These are phyloP conservation scores for Marisa cornuarietis DNA, from an alignment of 1,140 invertebrate species.

Conservation along the genomic window DNA sequence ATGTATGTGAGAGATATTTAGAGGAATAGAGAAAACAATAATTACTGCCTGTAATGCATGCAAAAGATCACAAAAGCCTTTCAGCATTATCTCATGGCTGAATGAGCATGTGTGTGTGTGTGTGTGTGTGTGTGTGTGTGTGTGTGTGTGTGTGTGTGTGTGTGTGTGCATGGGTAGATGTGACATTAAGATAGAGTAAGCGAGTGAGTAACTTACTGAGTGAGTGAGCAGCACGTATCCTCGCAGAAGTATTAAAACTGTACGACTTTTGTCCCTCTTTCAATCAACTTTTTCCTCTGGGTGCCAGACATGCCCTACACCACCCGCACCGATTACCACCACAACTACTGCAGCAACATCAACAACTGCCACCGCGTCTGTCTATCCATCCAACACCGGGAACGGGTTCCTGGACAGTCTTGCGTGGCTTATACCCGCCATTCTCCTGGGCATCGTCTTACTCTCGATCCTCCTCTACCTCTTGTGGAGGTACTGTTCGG, in stretches of 20 bases:
- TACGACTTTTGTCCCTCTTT: neutral
- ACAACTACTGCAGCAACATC: neutral
- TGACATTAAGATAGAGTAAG: too few species aligned
- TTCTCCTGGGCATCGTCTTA: neutral
- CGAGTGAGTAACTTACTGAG: accelerated
- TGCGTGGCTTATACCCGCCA: slow-evolving; percentile 9
- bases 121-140: too few species aligned
- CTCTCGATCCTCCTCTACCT: neutral
- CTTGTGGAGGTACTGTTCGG: neutral
- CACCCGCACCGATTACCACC: neutral
- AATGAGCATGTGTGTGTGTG: too few species aligned
- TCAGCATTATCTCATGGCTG: too few species aligned
- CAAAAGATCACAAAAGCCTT: too few species aligned
- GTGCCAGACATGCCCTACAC: neutral
- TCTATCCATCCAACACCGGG: neutral
- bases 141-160: too few species aligned
- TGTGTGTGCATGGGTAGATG: too few species aligned
- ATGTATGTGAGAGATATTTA: too few species aligned
- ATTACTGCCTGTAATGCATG: too few species aligned
- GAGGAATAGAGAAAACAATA: too few species aligned
- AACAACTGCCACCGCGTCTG: neutral
- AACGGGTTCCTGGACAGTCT: neutral
- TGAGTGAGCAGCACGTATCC: too few species aligned
- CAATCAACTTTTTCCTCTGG: neutral
- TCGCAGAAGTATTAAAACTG: too few species aligned